A percentile compares a stretch with the other conserved stretches of the same genome.
Evolutionary conservation across 1,140 invertebrate genomes (phyloP).

Genomic region (Coptotermes formosanus): DNA sequence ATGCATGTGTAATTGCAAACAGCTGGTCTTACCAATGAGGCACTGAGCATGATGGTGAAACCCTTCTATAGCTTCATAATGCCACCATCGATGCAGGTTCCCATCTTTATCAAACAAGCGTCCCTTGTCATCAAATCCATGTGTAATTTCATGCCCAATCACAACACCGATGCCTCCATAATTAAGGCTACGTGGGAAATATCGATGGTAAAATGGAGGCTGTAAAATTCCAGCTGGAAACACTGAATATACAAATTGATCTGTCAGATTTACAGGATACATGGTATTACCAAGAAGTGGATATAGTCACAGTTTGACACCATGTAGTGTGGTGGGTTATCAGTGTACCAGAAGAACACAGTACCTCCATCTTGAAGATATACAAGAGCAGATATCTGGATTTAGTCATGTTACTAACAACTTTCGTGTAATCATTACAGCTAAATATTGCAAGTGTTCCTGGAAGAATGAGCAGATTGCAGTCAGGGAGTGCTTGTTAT

Average conservation of each 20-base stretch:
- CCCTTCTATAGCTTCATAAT: slow-evolving; percentile 57
- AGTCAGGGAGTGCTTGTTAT: too few species aligned
- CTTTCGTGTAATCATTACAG: too few species aligned
- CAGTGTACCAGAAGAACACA: not conserved
- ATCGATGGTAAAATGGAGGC: slow-evolving; percentile 83
- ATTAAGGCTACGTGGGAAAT: slow-evolving; percentile 76
- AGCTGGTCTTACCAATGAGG: slow-evolving; percentile 68
- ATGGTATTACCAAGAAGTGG: too few species aligned
- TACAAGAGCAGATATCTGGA: not conserved
- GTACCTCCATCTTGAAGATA: not conserved
- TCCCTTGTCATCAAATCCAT: slow-evolving; percentile 68
- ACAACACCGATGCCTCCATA: slow-evolving; percentile 73
- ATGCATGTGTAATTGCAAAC: not conserved
- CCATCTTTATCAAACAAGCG: slow-evolving; percentile 67
- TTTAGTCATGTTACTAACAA: not conserved
- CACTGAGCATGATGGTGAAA: slow-evolving; percentile 73
- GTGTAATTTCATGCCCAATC: slow-evolving; percentile 69
- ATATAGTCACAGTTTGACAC: slow-evolving; percentile 24
- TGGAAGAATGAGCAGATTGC: too few species aligned
- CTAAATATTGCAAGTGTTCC: too few species aligned
- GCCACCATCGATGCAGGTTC: slow-evolving; percentile 79
- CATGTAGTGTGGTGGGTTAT: not conserved
- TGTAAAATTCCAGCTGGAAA: slow-evolving; percentile 92
- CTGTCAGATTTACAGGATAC: not conserved
- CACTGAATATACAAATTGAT: slow-evolving; percentile 52